Base-by-base conservation (phyloP, 2,113 vertebrate genomes). In the Gadus chalcogrammus region DNA sequence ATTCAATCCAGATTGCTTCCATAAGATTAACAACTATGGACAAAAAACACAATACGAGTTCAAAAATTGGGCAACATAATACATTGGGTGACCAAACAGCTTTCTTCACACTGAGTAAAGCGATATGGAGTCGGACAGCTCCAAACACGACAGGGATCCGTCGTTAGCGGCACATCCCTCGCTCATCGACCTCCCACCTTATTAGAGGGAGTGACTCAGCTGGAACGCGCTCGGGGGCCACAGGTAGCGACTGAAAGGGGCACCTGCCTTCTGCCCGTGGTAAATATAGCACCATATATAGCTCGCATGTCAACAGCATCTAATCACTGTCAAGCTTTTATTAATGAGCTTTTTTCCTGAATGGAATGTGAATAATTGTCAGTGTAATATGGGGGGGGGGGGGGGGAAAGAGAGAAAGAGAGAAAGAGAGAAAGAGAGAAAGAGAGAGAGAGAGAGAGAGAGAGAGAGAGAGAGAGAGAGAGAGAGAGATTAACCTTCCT, bases 291-390 rank as follows among this genome's bases (percentile, higher is more conserved):
- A 1, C 31, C 61, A 69, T 16, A 61, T 53, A 9, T 18, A 59
- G 64, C n/a, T 68, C 31, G 38, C 65, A 68, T 35, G 68, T 56
- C 22, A 56, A 20, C 53, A 27, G 31, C 13, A 15, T 68, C n/a
- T 28, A 28, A 60, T 70, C 22, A 60, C 35, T 59, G 20, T 56
- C 53, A 27, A 52, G 61, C 18, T 31, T 56, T 61, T 66, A 55
- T 1, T 22, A 31, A 15, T n/a, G n/a, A 67, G 31, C 18, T 31
- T 56, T 61, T 60, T 3, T 22, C n/a, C 52, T 63, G 63, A 69
- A 73, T 69, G 63, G 72, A 65, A 56, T 55, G 68, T 85, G 82
- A 84, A 65, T 86, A 78, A 83, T 58, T 70, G 69, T 80, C 17
- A 71, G 72, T 18, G n/a, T n/a, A 48, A 48, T 62, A 35, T 64